A percentile compares a stretch with the other conserved stretches of the same genome.
Evolutionary conservation across 2,113 vertebrate species (phyloP).

Genomic region (Puma concolor): DNA sequence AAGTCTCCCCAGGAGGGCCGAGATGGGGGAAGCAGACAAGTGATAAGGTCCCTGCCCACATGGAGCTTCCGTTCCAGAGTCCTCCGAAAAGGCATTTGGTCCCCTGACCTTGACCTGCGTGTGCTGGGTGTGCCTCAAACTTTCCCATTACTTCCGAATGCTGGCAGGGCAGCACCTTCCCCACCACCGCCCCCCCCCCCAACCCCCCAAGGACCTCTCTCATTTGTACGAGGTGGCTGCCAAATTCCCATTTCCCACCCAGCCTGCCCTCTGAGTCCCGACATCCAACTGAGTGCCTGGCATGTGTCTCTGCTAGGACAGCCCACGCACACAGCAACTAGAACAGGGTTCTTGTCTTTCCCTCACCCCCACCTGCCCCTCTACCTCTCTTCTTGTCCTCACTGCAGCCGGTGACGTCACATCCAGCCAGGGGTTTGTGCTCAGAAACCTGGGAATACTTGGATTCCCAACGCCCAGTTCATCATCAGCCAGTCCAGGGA

Average conservation of each 20-base stretch:
- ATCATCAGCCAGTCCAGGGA: background rate
- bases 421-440: background rate
- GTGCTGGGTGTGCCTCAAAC: background rate
- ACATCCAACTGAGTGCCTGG: background rate
- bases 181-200: no score
- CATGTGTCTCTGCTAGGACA: background rate
- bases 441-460: background rate
- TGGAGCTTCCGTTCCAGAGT: background rate
- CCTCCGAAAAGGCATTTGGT: background rate
- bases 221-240: background rate
- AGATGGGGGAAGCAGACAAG: background rate
- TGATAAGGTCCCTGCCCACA: background rate
- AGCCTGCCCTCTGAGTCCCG: no score
- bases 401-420: background rate
- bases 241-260: background rate
- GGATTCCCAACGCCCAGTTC: background rate
- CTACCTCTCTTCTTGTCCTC: background rate
- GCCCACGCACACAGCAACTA: fast-evolving
- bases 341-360: background rate
- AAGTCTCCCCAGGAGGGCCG: background rate
- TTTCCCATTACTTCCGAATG: background rate
- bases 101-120: background rate
- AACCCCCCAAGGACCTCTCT: background rate
- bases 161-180: background rate
- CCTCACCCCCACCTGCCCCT: fast-evolving